These are phyloP conservation scores for Helicoverpa armigera DNA, from an alignment of 1,140 invertebrate genomes.

Conservation along the genomic window DNA sequence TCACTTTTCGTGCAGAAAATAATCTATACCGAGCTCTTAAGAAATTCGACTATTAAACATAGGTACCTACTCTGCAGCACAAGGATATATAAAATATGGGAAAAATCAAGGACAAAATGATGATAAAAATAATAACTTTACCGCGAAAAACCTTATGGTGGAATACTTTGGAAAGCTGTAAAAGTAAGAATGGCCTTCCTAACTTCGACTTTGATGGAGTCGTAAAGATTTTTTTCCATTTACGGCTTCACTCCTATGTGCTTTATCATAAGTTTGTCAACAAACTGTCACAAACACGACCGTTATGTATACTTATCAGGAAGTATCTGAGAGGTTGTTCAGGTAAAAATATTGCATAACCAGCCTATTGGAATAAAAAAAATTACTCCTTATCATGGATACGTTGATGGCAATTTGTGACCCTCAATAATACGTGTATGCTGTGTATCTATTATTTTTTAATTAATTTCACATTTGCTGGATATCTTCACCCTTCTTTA, in stretches of 20 bases:
- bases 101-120: background rate
- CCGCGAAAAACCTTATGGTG: background rate
- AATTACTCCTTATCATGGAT: too few species aligned
- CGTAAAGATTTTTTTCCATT: slow-evolving; percentile 26
- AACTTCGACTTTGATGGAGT: slow-evolving; percentile 18
- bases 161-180: slow-evolving; percentile 18
- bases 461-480: too few species aligned
- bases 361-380: too few species aligned
- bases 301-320: background rate
- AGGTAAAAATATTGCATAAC: background rate
- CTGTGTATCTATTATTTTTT: too few species aligned
- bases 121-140: background rate
- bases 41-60: too few species aligned
- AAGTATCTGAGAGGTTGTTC: background rate
- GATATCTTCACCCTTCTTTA: too few species aligned
- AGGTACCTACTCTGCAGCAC: too few species aligned
- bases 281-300: background rate
- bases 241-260: background rate
- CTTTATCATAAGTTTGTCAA: background rate
- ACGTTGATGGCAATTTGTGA: too few species aligned
- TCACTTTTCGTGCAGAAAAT: too few species aligned
- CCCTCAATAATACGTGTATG: too few species aligned
- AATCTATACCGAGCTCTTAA: too few species aligned
- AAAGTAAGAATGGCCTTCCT: background rate
- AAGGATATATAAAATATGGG: background rate